Evolutionary conservation across 2,797 vertebrate species (phyloP).

Genomic region (Cynopterus sphinx): DNA sequence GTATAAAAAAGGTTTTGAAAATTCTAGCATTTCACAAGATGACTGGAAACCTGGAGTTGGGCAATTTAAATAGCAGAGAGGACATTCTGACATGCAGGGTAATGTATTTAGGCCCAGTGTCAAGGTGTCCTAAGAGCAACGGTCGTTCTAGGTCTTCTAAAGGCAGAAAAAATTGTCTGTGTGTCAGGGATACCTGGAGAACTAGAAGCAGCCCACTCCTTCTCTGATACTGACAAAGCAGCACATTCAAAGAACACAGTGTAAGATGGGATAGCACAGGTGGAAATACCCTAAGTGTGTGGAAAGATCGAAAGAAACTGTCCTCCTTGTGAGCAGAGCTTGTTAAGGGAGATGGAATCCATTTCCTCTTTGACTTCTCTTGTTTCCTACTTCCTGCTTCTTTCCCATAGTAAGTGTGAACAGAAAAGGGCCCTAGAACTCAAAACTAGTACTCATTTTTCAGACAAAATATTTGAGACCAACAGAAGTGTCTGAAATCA

Average conservation of each 20-base stretch:
- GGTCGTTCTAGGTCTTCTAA: neutral
- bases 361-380: neutral
- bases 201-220: fast-evolving
- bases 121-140: neutral
- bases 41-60: neutral
- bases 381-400: conserved; percentile 42
- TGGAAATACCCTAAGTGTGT: neutral
- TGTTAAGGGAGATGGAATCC: neutral
- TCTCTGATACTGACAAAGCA: neutral
- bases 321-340: neutral
- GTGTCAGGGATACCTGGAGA: neutral
- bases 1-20: neutral
- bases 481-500: conserved; percentile 42
- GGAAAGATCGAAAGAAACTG: neutral
- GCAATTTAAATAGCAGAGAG: neutral
- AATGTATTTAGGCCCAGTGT: neutral
- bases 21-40: neutral
- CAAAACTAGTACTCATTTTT: conserved; percentile 55
- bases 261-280: fast-evolving
- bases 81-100: neutral
- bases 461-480: conserved; percentile 20
- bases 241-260: neutral
- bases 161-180: neutral
- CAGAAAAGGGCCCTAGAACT: conserved; percentile 26
- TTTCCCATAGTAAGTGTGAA: neutral